Evolutionary conservation across 2,113 vertebrate species (phyloP).

Genomic region (Lophius piscatorius): DNA sequence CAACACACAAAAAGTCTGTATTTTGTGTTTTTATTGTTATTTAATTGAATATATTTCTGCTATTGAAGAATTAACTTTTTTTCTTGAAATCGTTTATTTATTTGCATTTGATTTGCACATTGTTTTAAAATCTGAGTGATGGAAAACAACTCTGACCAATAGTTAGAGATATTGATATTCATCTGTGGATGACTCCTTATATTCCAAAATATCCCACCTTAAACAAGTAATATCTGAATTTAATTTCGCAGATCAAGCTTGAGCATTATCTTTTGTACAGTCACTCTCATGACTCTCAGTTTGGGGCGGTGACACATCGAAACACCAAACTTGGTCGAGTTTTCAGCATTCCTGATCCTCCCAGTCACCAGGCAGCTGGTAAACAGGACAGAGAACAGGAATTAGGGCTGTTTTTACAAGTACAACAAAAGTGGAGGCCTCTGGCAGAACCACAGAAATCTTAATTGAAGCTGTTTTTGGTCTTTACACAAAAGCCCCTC

Average conservation of each 20-base stretch:
- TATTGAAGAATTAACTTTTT: too few relatives aligned
- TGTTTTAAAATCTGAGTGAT: too few relatives aligned
- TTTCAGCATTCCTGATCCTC: constrained; percentile 49
- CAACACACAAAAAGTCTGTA: too few relatives aligned
- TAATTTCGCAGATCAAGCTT: not conserved
- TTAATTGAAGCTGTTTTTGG: constrained; percentile 13
- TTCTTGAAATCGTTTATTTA: too few relatives aligned
- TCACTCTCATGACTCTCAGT: not conserved
- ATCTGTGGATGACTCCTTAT: too few relatives aligned
- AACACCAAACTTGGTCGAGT: constrained; percentile 43
- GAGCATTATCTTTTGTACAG: not conserved
- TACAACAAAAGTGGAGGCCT: not conserved
- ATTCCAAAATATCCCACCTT: too few relatives aligned
- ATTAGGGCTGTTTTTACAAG: constrained; percentile 33
- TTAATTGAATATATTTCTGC: too few relatives aligned
- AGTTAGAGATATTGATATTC: too few relatives aligned
- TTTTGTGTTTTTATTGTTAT: too few relatives aligned
- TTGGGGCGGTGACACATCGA: constrained; percentile 26
- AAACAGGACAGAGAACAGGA: not conserved
- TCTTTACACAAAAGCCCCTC: not conserved
- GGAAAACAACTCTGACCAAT: too few relatives aligned
- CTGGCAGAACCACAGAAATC: not conserved
- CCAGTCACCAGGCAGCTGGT: constrained; percentile 52
- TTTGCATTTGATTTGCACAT: too few relatives aligned
- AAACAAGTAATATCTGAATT: too few relatives aligned